Conservation (phyloP, 1,140 invertebrate genomes). For the Procambarus clarkii region DNA sequence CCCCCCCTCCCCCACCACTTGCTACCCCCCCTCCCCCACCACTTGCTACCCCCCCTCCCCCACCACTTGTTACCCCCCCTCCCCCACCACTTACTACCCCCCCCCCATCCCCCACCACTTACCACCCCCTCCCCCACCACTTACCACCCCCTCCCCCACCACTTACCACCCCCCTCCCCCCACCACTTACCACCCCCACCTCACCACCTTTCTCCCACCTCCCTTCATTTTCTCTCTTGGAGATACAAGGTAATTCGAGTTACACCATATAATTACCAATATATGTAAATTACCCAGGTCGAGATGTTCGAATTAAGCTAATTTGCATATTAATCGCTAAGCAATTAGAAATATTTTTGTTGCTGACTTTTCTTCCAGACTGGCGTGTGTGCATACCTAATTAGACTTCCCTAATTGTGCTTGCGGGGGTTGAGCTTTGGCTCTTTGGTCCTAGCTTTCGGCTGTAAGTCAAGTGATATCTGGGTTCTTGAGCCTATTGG, state of each 20-base stretch:
- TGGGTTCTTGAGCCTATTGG: too few species aligned
- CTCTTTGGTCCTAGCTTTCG: too few species aligned
- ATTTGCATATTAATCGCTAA: constrained; percentile 53
- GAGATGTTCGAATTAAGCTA: constrained; percentile 44
- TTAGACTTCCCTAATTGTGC: too few species aligned
- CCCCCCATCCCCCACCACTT: background rate
- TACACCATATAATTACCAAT: constrained; percentile 53
- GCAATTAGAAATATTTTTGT: constrained; percentile 42
- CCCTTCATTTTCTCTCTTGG: background rate
- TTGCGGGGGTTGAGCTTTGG: too few species aligned
- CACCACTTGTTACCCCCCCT: background rate
- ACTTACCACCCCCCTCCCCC: background rate
- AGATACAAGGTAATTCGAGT: constrained; percentile 39
- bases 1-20: background rate
- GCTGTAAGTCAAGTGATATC: too few species aligned
- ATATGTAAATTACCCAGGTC: constrained; percentile 42
- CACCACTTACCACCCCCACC: too few species aligned
- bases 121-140: background rate
- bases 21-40: too few species aligned
- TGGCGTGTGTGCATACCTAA: background rate
- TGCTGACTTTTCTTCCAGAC: background rate
- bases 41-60: background rate
- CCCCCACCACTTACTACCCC: background rate
- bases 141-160: background rate
- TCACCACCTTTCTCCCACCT: background rate